These are phyloP conservation scores for Andrena marginata DNA, from an alignment of 2,888 invertebrate species.

Conservation along the genomic window DNA sequence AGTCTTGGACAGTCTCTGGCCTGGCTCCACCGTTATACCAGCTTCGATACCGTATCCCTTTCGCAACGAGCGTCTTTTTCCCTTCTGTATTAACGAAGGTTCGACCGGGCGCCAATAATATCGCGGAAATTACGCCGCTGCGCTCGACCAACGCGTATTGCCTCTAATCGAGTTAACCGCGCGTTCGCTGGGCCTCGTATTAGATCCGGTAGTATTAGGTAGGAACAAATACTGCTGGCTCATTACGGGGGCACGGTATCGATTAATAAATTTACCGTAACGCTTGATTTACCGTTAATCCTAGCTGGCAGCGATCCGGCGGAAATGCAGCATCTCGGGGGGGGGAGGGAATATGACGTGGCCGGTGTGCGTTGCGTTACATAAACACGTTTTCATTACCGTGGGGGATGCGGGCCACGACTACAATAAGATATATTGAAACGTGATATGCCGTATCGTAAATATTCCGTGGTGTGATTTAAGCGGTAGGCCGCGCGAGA, in stretches of 20 bases:
- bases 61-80: conserved; percentile 23
- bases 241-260: conserved; percentile 30
- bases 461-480: conserved; percentile 74
- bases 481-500: conserved; percentile 56
- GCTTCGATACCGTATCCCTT: conserved; percentile 7
- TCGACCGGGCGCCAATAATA: neutral
- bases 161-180: conserved; percentile 28
- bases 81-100: conserved; percentile 32
- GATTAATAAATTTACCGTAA: conserved; percentile 46
- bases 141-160: neutral
- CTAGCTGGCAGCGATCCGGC: neutral
- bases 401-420: conserved; percentile 60
- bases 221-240: conserved; percentile 35
- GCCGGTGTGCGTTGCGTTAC: conserved; percentile 51
- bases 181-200: neutral
- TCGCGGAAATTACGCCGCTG: neutral
- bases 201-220: conserved; percentile 20
- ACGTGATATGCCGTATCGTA: conserved; percentile 73
- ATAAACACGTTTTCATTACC: conserved; percentile 71
- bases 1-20: too few relatives aligned
- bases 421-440: conserved; percentile 76
- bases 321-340: neutral
- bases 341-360: conserved; percentile 63
- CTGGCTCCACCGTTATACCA: too few relatives aligned
- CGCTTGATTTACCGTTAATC: conserved; percentile 44